Evolutionary conservation across 2,113 vertebrate genomes (phyloP), one percentile per base, ranked within the genome.

Genomic region (Paradisaea rubra): DNA sequence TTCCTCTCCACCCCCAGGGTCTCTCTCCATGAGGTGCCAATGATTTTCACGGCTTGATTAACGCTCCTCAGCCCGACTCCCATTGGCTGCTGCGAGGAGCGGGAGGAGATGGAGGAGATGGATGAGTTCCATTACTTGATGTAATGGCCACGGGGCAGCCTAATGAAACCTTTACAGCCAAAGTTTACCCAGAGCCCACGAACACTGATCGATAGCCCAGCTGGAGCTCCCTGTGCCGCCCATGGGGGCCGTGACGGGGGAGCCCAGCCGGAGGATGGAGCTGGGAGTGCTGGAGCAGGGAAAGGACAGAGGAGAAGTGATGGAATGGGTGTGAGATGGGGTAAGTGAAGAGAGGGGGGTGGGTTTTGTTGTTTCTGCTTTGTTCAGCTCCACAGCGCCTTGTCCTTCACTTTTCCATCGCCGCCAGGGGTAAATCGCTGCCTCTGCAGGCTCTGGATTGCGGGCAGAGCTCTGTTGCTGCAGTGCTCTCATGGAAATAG

Each of bases 61-160:
- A 96, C 13, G 1, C 94, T 91, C 86, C 86, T 73, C 91, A 73
- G 81, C 61, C 88, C 5, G 0, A 25, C 82, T 89, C 87, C 95
- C 91, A 81, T 19, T 81, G 96, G 97, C 76, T 44, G 79, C 89
- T 81, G 91, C 39, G 73, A 88, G 82, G 74, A 88, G 95, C 73
- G 30, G 82, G 72, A 76, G 89, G 88, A 95, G 97, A 96, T 94
- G 96, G 95, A 97, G 89, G 88, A 95, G 97, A 96, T 94, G 96
- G 95, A 97, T 97, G 96, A 92, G 96, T 90, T 93, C 97, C 97
- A 96, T 97, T 95, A 91, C 94, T 95, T 93, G 97, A 86, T 97
- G 97, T 93, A 86, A 96, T 91, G 96, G 91, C 91, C 89, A 20
- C 69, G 94, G 95, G 96, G 94, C 96, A 92, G 76, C 86, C 94